Conservation (phyloP, 2,797 vertebrate species). For the Tragelaphus eurycerus region DNA sequence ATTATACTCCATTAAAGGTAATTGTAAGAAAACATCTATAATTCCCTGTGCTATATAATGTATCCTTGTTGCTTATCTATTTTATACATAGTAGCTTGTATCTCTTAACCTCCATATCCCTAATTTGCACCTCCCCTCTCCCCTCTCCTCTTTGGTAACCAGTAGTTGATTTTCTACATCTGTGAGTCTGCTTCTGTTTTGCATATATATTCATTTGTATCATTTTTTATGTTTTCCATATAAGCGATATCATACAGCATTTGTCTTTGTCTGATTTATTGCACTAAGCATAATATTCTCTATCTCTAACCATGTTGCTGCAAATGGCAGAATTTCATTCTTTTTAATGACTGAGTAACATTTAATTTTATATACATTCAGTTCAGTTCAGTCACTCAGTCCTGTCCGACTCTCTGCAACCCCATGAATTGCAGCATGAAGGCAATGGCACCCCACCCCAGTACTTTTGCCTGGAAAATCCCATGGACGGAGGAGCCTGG, state of each 20-base stretch:
- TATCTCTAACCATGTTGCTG: background rate
- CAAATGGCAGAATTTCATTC: background rate
- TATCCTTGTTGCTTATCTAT: background rate
- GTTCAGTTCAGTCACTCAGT: no score
- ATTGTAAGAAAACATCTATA: background rate
- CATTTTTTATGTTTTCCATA: background rate
- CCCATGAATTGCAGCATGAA: accelerated
- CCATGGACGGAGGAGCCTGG: no score
- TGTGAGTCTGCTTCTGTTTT: background rate
- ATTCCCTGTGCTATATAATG: background rate
- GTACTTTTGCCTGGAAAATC: no score
- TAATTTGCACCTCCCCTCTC: background rate
- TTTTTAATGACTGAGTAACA: background rate
- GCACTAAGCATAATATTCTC: background rate
- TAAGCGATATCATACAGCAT: background rate
- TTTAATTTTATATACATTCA: background rate
- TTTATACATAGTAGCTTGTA: background rate
- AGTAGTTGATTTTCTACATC: background rate
- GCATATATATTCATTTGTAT: background rate
- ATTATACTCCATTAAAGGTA: background rate
- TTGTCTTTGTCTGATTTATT: background rate
- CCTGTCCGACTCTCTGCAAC: accelerated
- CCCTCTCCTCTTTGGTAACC: background rate
- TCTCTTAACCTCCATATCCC: background rate
- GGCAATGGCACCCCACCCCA: no score